These are phyloP conservation scores for Thamnophis elegans DNA, from an alignment of 2,797 vertebrate species.

Conservation along the genomic window DNA sequence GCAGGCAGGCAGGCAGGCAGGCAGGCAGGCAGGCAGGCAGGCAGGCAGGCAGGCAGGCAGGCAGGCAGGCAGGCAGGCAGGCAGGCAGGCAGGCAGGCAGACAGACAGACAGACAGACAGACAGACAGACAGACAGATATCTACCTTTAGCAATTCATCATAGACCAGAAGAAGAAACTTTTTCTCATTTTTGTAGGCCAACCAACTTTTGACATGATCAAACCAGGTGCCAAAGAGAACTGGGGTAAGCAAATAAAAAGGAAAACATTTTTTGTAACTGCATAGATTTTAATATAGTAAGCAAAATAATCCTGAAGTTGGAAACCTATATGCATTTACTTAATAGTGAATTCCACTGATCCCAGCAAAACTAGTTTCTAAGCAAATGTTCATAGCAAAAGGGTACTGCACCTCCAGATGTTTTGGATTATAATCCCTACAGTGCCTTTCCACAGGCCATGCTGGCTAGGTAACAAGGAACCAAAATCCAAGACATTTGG, in stretches of 20 bases:
- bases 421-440: background rate
- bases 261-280: background rate
- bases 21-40: too few relatives aligned
- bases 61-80: fast-evolving
- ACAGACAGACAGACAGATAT: background rate
- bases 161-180: conserved; percentile 81
- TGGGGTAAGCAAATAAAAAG: conserved; percentile 46
- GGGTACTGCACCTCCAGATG: background rate
- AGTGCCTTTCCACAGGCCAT: background rate
- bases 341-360: background rate
- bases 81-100: background rate
- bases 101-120: too few relatives aligned
- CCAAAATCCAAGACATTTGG: background rate
- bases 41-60: too few relatives aligned
- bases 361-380: background rate
- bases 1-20: too few relatives aligned
- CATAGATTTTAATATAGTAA: background rate
- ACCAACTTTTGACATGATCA: conserved; percentile 85
- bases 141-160: conserved; percentile 66
- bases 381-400: background rate
- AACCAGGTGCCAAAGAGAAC: conserved; percentile 87
- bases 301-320: background rate
- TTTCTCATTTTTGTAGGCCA: conserved; percentile 68
- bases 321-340: background rate
- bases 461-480: background rate